Evolutionary conservation across 1,140 invertebrate species (phyloP), one percentile per base, ranked within the genome.

Genomic region (Macrobrachium nipponense): DNA sequence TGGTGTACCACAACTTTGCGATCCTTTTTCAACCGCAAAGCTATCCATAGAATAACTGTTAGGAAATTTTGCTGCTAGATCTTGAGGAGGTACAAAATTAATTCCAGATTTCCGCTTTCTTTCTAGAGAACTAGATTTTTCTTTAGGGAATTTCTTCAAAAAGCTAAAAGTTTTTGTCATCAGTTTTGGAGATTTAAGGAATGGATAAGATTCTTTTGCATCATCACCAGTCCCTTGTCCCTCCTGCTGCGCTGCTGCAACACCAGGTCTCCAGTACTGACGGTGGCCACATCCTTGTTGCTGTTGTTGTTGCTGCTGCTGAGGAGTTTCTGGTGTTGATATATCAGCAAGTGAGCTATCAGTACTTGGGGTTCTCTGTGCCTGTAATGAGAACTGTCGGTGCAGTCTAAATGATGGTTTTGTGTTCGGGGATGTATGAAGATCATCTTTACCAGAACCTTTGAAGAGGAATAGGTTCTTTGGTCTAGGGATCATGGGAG

Each of bases 1-100:
- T 8, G 80, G 80, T 18, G 80, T 80, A n/a, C 86, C 85, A 20
- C 86, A 72, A 18, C 86, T 82, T n/a, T 78, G 62, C 6, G 75
- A 66, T 18, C 84, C 86, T 62, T 87, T 72, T 17, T 87, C 86
- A 27, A 87, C 88, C 3, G 86, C 83, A 62, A 89, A 89, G 59
- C 88, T 89, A 61, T 89, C 88, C 77, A 89, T 82, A 23, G 88
- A 89, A 77, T 85, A 89, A 62, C 88, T 89, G 80, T 87, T 87
- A n/a, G 86, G 88, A 66, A 89, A 81, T 84, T 89, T 89, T 20
- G 78, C 81, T 36, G 83, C 36, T 51, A 72, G 80, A 20, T 88
- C 87, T 61, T 76, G 78, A 36, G 86, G 82, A 12, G 76, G 82
- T 59, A 80, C 51, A 62, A 86, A 81, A 43, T 84, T 87, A 20